These are phyloP conservation scores for Hermatobates lingyangjiaoensis DNA, from an alignment of 1,140 invertebrate species.

Conservation along the genomic window DNA sequence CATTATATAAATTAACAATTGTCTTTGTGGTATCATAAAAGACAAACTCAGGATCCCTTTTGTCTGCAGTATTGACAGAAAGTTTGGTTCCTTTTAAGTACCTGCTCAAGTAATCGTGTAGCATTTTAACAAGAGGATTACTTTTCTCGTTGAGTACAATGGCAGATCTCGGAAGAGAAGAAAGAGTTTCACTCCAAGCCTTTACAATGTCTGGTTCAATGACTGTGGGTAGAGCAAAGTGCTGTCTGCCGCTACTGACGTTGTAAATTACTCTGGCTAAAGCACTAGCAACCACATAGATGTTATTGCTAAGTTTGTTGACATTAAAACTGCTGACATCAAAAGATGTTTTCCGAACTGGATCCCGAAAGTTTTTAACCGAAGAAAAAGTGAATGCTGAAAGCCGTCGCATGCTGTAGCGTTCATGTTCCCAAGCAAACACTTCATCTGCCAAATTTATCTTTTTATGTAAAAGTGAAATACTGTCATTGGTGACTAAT, in stretches of 20 bases:
- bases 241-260: constrained; percentile 31
- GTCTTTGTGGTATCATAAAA: constrained; percentile 70
- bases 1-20: constrained; percentile 72
- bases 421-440: constrained; percentile 92
- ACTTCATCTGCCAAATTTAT: constrained; percentile 89
- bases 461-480: constrained; percentile 84
- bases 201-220: constrained; percentile 49
- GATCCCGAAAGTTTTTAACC: constrained; percentile 41
- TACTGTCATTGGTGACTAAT: constrained; percentile 30
- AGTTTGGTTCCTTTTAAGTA: constrained; percentile 45
- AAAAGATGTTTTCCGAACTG: constrained; percentile 36
- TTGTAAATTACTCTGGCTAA: constrained; percentile 74
- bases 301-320: constrained; percentile 43
- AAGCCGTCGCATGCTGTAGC: constrained; percentile 78
- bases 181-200: constrained; percentile 52
- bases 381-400: constrained; percentile 82
- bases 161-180: constrained; percentile 48
- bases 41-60: constrained; percentile 79
- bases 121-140: constrained; percentile 37
- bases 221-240: constrained; percentile 49
- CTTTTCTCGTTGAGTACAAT: constrained; percentile 47
- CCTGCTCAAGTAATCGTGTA: constrained; percentile 46
- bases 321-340: constrained; percentile 39
- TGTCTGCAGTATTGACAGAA: constrained; percentile 47
- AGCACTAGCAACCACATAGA: constrained; percentile 59